These are phyloP conservation scores for Cheirogaleus medius DNA, from an alignment of 2,113 vertebrate genomes.

Conservation along the genomic window DNA sequence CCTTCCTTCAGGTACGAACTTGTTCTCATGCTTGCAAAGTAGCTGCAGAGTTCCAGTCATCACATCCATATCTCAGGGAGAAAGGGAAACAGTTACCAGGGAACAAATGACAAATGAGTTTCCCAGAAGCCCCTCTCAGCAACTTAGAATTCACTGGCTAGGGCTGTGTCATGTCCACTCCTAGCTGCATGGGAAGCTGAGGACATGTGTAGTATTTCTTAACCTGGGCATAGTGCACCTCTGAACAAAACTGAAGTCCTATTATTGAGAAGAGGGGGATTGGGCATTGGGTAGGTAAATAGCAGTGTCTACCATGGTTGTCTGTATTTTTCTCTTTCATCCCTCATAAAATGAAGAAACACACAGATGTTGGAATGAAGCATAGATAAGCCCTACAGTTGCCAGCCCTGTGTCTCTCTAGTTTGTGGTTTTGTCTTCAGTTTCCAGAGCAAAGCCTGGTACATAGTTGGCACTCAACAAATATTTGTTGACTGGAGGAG, in stretches of 20 bases:
- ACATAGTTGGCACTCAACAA: not conserved
- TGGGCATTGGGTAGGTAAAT: not conserved
- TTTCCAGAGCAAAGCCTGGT: not conserved
- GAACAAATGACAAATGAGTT: not conserved
- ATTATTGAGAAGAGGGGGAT: accelerated
- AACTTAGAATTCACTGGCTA: not conserved
- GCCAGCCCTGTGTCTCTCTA: not conserved
- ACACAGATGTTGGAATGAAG: not conserved
- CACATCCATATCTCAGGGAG: not conserved
- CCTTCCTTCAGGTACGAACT: not conserved
- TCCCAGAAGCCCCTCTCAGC: not conserved
- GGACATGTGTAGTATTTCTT: not conserved
- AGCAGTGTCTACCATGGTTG: not conserved
- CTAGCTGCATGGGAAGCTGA: not conserved
- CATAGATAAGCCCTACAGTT: accelerated
- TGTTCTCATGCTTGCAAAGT: not conserved
- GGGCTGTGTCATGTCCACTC: too few relatives aligned
- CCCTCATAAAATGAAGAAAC: not conserved
- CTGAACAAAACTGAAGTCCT: not conserved
- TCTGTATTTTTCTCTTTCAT: not conserved
- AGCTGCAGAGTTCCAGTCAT: not conserved
- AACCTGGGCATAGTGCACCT: not conserved
- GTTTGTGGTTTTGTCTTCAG: not conserved
- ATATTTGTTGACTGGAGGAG: not conserved
- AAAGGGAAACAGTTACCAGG: not conserved